A percentile compares a stretch with the other conserved stretches of the same genome.
Evolutionary conservation across 2,888 invertebrate genomes (phyloP).

Genomic region (Zele albiditarsus): DNA sequence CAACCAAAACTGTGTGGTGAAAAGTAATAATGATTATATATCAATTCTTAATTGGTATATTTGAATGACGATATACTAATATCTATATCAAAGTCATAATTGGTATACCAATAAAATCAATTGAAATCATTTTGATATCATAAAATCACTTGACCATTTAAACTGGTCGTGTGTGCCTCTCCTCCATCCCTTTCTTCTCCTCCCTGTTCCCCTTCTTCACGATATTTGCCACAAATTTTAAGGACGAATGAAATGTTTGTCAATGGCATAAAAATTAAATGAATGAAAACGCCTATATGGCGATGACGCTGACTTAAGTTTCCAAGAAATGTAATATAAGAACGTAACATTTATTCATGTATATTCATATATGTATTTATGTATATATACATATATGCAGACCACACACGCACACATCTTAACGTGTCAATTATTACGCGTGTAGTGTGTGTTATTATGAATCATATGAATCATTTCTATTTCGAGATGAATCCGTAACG

Average conservation of each 20-base stretch:
- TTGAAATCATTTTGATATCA: no score
- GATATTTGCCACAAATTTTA: no score
- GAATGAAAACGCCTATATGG: not conserved
- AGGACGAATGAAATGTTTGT: not conserved
- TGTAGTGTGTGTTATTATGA: conserved; percentile 35
- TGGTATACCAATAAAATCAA: no score
- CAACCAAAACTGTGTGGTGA: no score
- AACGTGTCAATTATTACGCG: conserved; percentile 51
- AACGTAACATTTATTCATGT: not conserved
- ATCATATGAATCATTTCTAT: conserved; percentile 67
- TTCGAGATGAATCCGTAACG: conserved; percentile 65
- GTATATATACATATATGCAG: not conserved
- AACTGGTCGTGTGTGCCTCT: no score
- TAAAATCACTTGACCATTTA: no score
- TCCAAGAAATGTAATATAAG: not conserved
- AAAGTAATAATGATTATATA: no score
- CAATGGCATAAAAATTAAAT: not conserved
- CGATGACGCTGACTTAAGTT: not conserved
- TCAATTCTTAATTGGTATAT: no score
- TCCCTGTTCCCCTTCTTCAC: no score
- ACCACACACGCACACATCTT: not conserved
- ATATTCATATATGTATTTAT: not conserved
- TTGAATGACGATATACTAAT: no score
- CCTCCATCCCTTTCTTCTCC: no score
- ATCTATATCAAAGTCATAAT: no score